Evolutionary conservation across 2,113 vertebrate species (phyloP).

Genomic region (Corvus hawaiiensis): DNA sequence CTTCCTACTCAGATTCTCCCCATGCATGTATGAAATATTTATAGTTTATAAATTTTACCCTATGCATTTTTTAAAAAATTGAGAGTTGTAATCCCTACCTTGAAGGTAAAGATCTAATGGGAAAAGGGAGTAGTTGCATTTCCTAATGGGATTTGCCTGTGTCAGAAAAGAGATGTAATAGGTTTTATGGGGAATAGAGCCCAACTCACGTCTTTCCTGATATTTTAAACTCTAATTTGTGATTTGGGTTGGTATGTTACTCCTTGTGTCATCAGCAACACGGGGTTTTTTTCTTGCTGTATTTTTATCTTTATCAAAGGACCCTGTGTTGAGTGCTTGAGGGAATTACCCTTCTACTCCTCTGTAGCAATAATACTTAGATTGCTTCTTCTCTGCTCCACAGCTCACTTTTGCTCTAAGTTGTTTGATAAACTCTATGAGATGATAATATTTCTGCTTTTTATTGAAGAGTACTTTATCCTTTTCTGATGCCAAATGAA

Average conservation of each 20-base stretch:
- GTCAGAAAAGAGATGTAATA: not conserved
- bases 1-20: not conserved
- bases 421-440: not conserved
- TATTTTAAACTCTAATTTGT: not conserved
- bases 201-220: not conserved
- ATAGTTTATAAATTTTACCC: not conserved
- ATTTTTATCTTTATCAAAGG: not conserved
- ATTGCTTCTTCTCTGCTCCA: not conserved
- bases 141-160: not conserved
- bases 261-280: not conserved
- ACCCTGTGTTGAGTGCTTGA: not conserved
- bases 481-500: not conserved
- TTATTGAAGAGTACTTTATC: not conserved
- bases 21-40: not conserved
- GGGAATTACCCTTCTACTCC: not conserved
- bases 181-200: not conserved
- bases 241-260: not conserved
- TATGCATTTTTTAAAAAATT: not conserved
- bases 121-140: not conserved
- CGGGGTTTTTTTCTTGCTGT: not conserved
- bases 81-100: not conserved
- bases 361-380: not conserved
- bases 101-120: not conserved
- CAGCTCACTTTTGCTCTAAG: not conserved
- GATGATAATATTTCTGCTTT: not conserved